Conservation (phyloP, 2,113 vertebrate species). For the Osmerus mordax region DNA sequence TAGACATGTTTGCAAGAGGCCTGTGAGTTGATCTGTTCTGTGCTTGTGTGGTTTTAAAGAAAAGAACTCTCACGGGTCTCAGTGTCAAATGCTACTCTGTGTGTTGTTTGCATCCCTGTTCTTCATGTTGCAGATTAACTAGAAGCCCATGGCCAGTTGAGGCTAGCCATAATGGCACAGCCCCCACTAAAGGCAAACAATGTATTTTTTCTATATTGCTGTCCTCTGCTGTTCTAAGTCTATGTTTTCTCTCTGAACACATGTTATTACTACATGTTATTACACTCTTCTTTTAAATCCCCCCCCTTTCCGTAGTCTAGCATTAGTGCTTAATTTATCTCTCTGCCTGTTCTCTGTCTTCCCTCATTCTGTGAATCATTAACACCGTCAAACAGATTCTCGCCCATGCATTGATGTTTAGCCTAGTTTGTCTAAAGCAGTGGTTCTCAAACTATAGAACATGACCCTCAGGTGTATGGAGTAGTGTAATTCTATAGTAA, state of each 20-base stretch:
- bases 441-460: no score
- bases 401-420: not conserved
- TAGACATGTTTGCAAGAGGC: no score
- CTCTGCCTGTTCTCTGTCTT: no score
- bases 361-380: no score
- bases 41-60: no score
- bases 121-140: constrained; percentile 39
- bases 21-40: no score
- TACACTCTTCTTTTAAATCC: no score
- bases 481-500: no score
- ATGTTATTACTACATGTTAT: not conserved
- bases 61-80: not conserved
- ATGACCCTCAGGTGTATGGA: no score
- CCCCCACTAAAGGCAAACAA: constrained; percentile 28
- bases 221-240: not conserved
- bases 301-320: no score
- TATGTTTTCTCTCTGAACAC: not conserved
- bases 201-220: constrained; percentile 17
- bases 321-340: no score
- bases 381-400: not conserved
- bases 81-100: not conserved
- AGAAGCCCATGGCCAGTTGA: constrained; percentile 44
- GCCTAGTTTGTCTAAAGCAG: not conserved
- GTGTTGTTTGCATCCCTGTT: constrained; percentile 24
- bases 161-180: constrained; percentile 28